Percentiles rank a stretch among this genome's conserved stretches.
These are phyloP conservation scores for Thyatira batis DNA, from an alignment of 2,888 invertebrate species.

Conservation along the genomic window DNA sequence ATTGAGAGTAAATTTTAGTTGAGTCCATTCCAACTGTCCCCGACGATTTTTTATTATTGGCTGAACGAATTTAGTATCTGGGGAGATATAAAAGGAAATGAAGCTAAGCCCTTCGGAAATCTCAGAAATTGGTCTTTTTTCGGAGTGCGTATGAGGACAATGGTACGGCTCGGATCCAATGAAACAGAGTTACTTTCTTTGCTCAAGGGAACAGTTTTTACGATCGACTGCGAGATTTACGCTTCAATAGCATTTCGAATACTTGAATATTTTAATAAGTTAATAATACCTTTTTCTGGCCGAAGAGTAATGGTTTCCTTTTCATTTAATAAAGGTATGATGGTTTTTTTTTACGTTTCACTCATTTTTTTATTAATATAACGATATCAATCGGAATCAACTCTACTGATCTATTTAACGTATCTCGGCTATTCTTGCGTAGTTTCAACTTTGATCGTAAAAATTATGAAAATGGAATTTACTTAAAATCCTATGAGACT, in stretches of 20 bases:
- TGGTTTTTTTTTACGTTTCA: slow-evolving; percentile 21
- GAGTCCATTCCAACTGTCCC: slow-evolving; percentile 72
- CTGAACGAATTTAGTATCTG: slow-evolving; percentile 80
- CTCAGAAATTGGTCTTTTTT: slow-evolving; percentile 79
- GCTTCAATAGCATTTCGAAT: slow-evolving; percentile 59
- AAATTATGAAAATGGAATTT: slow-evolving; percentile 23
- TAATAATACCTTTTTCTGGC: slow-evolving; percentile 45
- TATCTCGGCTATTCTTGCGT: not conserved
- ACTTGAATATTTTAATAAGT: slow-evolving; percentile 69
- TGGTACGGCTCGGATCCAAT: slow-evolving; percentile 66
- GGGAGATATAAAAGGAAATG: slow-evolving; percentile 82
- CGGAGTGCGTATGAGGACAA: slow-evolving; percentile 76
- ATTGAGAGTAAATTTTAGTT: slow-evolving; percentile 69
- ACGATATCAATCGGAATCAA: not conserved
- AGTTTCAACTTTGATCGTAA: slow-evolving; percentile 8
- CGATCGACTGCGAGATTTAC: slow-evolving; percentile 73
- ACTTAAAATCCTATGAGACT: slow-evolving; percentile 13
- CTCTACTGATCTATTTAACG: not conserved
- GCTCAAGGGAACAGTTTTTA: slow-evolving; percentile 74
- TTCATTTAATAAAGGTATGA: slow-evolving; percentile 40
- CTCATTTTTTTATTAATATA: not conserved
- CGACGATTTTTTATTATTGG: slow-evolving; percentile 79
- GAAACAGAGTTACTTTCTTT: slow-evolving; percentile 66
- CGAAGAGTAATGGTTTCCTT: slow-evolving; percentile 45
- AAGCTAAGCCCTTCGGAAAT: slow-evolving; percentile 82